Conservation (phyloP, 2,888 invertebrate genomes). For the Falcaria lacertinaria region DNA sequence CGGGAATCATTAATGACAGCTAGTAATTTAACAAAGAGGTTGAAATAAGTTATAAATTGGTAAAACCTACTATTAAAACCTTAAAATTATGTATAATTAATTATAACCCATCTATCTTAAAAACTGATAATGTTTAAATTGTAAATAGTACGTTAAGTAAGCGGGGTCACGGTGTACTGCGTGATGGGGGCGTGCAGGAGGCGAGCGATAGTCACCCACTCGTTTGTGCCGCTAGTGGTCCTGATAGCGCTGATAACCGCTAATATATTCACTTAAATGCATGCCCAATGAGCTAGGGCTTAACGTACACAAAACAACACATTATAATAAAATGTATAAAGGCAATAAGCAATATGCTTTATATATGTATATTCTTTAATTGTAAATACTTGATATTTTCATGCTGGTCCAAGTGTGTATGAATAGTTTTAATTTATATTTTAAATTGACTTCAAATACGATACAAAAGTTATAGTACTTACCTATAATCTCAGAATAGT, state of each 20-base stretch:
- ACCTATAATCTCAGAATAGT: too few species aligned
- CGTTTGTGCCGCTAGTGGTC: slow-evolving; percentile 45
- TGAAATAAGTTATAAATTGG: too few species aligned
- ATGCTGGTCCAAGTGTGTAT: too few species aligned
- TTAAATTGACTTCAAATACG: too few species aligned
- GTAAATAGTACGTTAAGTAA: background rate
- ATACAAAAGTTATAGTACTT: too few species aligned
- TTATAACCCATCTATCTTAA: background rate
- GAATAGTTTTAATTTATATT: too few species aligned
- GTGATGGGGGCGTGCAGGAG: slow-evolving; percentile 25
- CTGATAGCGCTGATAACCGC: slow-evolving; percentile 63
- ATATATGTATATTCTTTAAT: too few species aligned
- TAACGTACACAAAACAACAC: slow-evolving; percentile 23
- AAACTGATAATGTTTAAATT: background rate
- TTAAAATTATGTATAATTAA: background rate
- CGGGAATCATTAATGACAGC: too few species aligned
- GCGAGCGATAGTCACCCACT: slow-evolving; percentile 66
- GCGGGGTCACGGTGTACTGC: background rate
- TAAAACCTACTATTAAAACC: too few species aligned
- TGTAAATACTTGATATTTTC: too few species aligned
- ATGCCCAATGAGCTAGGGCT: slow-evolving; percentile 56
- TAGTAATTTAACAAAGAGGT: too few species aligned
- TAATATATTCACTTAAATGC: slow-evolving; percentile 72
- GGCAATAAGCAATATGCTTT: too few species aligned
- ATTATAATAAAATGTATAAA: background rate